Conservation (phyloP, 2,888 invertebrate species). For the Leptinotarsa peninsularis region DNA sequence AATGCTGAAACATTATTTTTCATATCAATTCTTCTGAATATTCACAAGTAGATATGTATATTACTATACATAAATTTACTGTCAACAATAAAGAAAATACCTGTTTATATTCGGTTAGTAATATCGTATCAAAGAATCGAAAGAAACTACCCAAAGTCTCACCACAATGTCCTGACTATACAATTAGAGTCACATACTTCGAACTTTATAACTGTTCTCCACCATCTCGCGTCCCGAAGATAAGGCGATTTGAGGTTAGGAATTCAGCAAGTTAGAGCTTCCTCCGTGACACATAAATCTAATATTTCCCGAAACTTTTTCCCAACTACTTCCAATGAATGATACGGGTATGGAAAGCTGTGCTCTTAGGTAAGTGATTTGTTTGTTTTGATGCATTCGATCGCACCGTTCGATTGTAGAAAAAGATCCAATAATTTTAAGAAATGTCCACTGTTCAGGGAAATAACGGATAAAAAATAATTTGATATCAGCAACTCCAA, state of each 20-base stretch:
- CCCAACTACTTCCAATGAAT: constrained; percentile 32
- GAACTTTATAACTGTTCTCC: neutral
- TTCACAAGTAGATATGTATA: too few relatives aligned
- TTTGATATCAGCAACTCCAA: neutral
- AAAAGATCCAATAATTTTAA: constrained; percentile 3
- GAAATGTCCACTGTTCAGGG: neutral
- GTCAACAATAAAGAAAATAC: too few relatives aligned
- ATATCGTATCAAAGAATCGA: neutral
- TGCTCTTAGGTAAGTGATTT: constrained; percentile 44
- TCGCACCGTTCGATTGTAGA: constrained; percentile 27
- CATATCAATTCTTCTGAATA: too few relatives aligned
- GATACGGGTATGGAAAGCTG: constrained; percentile 25
- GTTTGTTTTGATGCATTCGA: constrained; percentile 42
- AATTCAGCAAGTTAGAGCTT: constrained; percentile 1
- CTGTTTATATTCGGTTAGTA: too few relatives aligned
- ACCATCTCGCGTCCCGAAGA: neutral
- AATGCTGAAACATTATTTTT: too few relatives aligned
- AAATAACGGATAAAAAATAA: neutral
- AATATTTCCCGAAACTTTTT: constrained; percentile 7
- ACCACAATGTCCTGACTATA: neutral
- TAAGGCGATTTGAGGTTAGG: constrained; percentile 2
- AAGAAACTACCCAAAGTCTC: neutral
- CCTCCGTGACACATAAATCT: neutral
- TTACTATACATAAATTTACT: too few relatives aligned
- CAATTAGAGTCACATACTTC: constrained; percentile 1